phyloP scores from a whole-genome alignment of 1,140 invertebrate species.

The Coptotermes formosanus region DNA sequence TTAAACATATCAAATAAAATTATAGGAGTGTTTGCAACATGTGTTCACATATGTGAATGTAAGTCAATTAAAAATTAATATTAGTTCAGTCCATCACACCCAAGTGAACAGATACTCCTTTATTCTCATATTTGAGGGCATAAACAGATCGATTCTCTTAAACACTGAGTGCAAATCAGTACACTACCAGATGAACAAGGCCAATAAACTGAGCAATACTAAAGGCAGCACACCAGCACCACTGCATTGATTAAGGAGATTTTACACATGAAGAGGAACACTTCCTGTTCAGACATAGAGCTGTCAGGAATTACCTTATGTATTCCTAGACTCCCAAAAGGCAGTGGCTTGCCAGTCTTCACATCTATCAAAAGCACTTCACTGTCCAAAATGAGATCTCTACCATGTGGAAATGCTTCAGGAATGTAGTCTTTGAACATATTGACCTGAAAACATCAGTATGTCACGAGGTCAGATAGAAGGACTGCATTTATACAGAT shows the following conservation, averaged over 20 bases:
- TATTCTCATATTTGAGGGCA: no score
- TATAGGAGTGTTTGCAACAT: no score
- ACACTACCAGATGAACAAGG: slow-evolving; percentile 31
- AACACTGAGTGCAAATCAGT: not conserved
- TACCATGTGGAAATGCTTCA: slow-evolving; percentile 81
- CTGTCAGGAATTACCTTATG: slow-evolving; percentile 66
- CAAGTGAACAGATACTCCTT: no score
- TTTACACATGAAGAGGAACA: no score
- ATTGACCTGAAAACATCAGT: slow-evolving; percentile 50
- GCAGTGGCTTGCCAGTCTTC: slow-evolving; percentile 79
- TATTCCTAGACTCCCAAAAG: slow-evolving; percentile 86
- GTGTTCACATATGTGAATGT: no score
- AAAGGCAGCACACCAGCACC: no score
- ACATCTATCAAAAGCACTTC: slow-evolving; percentile 91
- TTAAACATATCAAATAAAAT: no score
- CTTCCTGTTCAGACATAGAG: no score
- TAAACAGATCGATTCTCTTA: no score
- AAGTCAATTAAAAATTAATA: no score
- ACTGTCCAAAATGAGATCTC: slow-evolving; percentile 86
- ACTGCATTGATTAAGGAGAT: no score
- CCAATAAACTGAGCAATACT: slow-evolving; percentile 29
- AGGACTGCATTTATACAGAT: slow-evolving; percentile 16
- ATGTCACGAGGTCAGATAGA: not conserved
- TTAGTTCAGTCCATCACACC: no score
- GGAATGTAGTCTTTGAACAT: slow-evolving; percentile 86